Evolutionary conservation across 1,140 invertebrate genomes (phyloP), one percentile per base, ranked within the genome.

Genomic region (Drosophila kikkawai): DNA sequence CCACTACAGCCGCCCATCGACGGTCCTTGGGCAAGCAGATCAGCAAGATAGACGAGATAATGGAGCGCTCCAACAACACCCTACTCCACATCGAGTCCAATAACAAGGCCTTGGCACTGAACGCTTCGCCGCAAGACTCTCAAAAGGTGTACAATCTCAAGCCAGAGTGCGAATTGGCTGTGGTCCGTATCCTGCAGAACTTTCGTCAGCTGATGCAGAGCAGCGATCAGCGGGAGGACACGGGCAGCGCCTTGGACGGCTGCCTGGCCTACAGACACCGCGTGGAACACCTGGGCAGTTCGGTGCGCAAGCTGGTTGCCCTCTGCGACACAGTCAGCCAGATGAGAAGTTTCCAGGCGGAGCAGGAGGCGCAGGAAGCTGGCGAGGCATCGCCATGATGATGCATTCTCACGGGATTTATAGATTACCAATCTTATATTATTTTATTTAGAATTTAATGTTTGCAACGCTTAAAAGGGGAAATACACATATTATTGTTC

Each of bases 41-140:
- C 2, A 44, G 29, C 11, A 75, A 74, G 29, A 84, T 91, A 11
- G 58, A 70, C 1, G 87, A 92, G 59, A 79, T 92, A 7, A 56
- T 84, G 60, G 91, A 92, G 8, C 85, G 80, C 12, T 91, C 87
- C 0, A 92, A 92, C 39, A 90, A 76, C 56, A 84, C 77, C 0
- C 53, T 92, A 8, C 74, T 92, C 7, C 78, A 90, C 22, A 75
- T 91, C 15, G 91, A 92, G 58, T 45, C 73, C 66, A 56, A 61
- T 48, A 41, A 63, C 66, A 63, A 78, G 50, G 61, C 53, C 15
- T n/a, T 59, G 19, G n/a, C 22, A 4, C 65, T n/a, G 4, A 58
- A 36, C 32, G 34, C 39, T 0, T 32, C 26, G 13, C 12, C 44
- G 13, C 56, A 12, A 36, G 61, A 66, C 22, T 12, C 39, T 0